phyloP scores from a whole-genome alignment of 2,113 vertebrate species.

The Canis aureus region DNA sequence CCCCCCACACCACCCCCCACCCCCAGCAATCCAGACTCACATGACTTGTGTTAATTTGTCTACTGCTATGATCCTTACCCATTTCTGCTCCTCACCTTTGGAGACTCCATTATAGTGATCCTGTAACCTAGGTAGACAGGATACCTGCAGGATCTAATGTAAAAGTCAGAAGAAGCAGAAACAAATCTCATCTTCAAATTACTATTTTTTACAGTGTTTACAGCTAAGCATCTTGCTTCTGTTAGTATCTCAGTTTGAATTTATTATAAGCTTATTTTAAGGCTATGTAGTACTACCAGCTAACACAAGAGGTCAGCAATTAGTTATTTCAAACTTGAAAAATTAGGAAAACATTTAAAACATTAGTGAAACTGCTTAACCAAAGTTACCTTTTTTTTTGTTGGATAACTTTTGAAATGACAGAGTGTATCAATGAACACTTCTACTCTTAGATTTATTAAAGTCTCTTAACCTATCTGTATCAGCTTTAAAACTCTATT shows the following conservation, averaged over 20 bases:
- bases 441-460: not conserved
- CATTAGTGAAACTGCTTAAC: not conserved
- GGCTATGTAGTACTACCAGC: conserved; percentile 60
- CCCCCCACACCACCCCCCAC: no score
- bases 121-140: not conserved
- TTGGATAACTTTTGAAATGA: not conserved
- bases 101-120: not conserved
- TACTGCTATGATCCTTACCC: no score
- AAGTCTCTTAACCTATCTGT: not conserved
- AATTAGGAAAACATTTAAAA: not conserved
- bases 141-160: not conserved
- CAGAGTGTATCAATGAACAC: not conserved
- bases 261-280: not conserved
- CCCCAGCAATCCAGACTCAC: rapidly evolving
- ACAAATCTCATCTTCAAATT: no score
- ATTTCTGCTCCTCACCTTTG: not conserved
- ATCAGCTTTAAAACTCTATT: conserved; percentile 7
- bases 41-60: not conserved
- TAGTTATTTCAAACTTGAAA: not conserved
- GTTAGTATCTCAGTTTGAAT: not conserved
- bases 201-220: not conserved
- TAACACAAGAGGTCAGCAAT: conserved; percentile 86
- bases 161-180: not conserved
- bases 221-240: not conserved
- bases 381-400: not conserved